Evolutionary conservation across 2,888 invertebrate genomes (phyloP), one percentile per base, ranked within the genome.

Genomic region (Pammene fasciana): DNA sequence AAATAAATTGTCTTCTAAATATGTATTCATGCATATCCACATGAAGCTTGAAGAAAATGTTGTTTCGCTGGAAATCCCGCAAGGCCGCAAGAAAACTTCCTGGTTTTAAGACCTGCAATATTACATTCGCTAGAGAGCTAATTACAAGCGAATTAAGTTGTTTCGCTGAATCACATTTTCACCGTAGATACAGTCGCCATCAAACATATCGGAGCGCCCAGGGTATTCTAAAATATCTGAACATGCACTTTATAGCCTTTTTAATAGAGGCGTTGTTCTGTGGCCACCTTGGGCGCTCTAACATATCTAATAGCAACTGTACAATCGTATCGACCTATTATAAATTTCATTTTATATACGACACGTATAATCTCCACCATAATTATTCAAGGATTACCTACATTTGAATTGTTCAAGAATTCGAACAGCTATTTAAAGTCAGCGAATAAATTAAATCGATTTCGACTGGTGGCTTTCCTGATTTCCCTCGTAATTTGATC

Each of bases 401-500:
- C 10, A 59, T 59, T 46, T 34, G 59, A 57, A 57, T 26, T n/a
- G 52, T 54, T 52, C 43, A 55, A 55, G 48, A 41, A 41, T 68
- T 65, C 65, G 26, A 48, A 65, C 16, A 50, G 64, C 26, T 59
- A 41, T 65, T 65, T 65, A 74, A 76, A 79, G 75, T 78, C 76
- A 73, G 74, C 71, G 70, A 60, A 72, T 77, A 73, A 75, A 76
- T 77, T 66, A 72, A 78, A 79, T 80, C 77, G 80, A 82, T 76
- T 78, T 77, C 75, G 72, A 59, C 57, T 38, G 54, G 72, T 67
- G 72, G 74, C 71, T 74, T 76, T 76, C 73, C 74, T 78, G 80
- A 82, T 80, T 82, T 79, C 76, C 74, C 73, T 75, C 73, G 79
- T 81, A 81, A 85, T 86, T 84, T 83, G 84, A 85, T 86, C 82